Evolutionary conservation across 2,797 vertebrate genomes (phyloP).

Genomic region (Manis pentadactyla): DNA sequence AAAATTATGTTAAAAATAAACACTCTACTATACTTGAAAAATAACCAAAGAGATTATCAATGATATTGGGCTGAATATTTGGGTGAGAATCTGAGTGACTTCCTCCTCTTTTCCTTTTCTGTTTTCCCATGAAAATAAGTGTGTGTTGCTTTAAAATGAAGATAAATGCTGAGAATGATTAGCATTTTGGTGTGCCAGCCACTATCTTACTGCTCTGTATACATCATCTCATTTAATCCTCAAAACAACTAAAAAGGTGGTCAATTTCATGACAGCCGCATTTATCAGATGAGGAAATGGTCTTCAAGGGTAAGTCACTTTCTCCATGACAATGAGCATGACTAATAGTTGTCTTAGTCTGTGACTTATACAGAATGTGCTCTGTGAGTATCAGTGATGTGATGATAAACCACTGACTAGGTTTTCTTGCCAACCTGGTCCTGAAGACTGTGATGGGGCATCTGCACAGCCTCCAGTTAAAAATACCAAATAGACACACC

Average conservation of each 20-base stretch:
- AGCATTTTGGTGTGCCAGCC: neutral
- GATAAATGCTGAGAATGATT: neutral
- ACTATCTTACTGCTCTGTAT: neutral
- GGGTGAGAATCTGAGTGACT: neutral
- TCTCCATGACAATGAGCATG: neutral
- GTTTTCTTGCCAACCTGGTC: neutral
- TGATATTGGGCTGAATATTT: neutral
- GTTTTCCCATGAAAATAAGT: neutral
- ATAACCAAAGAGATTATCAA: neutral
- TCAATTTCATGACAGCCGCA: neutral
- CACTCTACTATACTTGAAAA: neutral
- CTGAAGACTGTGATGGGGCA: neutral
- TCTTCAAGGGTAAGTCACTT: conserved; percentile 18
- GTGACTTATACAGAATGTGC: neutral
- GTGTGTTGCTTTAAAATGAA: neutral
- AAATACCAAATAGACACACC: neutral
- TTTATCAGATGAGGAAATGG: neutral
- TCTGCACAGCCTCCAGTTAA: neutral
- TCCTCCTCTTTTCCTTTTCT: neutral
- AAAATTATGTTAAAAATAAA: neutral
- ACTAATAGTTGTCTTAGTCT: neutral
- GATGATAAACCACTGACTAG: neutral
- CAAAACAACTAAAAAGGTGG: neutral
- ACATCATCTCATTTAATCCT: neutral
- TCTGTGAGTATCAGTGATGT: neutral